phyloP scores from a whole-genome alignment of 2,797 vertebrate genomes.

The Gephyroberyx darwinii region DNA sequence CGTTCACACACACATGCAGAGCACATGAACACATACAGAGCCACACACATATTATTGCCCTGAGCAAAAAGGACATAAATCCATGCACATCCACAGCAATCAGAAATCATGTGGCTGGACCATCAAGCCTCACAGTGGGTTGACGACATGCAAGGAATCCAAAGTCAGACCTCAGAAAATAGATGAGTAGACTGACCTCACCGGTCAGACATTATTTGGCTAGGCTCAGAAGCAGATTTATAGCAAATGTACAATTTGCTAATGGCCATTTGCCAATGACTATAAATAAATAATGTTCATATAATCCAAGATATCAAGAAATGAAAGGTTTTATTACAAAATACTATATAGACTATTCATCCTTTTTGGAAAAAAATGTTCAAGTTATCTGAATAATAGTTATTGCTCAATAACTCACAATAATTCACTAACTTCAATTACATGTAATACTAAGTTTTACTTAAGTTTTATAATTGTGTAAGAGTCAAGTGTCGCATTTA shows the following conservation, averaged over 20 bases:
- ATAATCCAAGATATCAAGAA: too few relatives aligned
- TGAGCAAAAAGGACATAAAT: not conserved
- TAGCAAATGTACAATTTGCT: too few relatives aligned
- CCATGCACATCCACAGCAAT: not conserved
- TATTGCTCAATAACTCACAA: not conserved
- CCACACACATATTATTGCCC: constrained; percentile 15
- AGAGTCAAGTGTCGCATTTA: constrained; percentile 34
- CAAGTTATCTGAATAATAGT: too few relatives aligned
- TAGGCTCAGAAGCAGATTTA: too few relatives aligned
- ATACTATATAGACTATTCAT: not conserved
- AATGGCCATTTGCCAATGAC: too few relatives aligned
- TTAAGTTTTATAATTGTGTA: not conserved
- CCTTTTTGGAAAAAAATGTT: not conserved
- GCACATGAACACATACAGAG: constrained; percentile 29
- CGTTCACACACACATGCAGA: constrained; percentile 30
- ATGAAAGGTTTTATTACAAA: not conserved
- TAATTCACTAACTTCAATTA: not conserved
- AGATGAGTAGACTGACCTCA: too few relatives aligned
- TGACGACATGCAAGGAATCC: too few relatives aligned
- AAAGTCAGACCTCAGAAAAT: too few relatives aligned
- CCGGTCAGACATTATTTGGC: too few relatives aligned
- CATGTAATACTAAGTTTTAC: not conserved
- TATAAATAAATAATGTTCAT: too few relatives aligned
- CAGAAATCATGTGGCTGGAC: too few relatives aligned
- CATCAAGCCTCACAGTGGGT: too few relatives aligned